These are phyloP conservation scores for Drosophila ogumai DNA, from an alignment of 1,140 invertebrate species.

Conservation along the genomic window DNA sequence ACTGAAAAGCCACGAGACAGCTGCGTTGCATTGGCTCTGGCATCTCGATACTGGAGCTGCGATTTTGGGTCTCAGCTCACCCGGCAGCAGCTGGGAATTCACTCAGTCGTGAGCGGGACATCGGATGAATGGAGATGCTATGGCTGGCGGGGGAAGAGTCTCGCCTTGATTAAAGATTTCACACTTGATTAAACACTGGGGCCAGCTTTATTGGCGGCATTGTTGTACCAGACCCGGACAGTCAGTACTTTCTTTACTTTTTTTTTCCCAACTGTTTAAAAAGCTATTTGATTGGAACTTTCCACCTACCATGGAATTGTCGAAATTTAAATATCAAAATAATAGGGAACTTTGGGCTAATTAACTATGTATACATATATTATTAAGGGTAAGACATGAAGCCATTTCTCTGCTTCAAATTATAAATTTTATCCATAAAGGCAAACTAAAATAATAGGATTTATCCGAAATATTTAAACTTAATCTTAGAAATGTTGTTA, in stretches of 20 bases:
- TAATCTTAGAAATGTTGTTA: too few species aligned
- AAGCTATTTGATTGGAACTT: constrained; percentile 6
- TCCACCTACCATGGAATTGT: not conserved
- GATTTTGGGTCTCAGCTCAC: constrained; percentile 28
- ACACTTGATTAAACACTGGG: constrained; percentile 72
- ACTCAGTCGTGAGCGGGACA: constrained; percentile 36
- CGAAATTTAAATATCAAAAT: not conserved
- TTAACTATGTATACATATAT: not conserved
- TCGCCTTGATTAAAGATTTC: constrained; percentile 75
- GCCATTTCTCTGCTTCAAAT: too few species aligned
- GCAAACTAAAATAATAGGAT: too few species aligned
- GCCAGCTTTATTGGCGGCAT: constrained; percentile 23
- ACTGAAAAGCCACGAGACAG: constrained; percentile 51
- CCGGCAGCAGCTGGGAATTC: constrained; percentile 55
- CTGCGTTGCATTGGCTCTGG: constrained; percentile 59
- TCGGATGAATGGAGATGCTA: constrained; percentile 2
- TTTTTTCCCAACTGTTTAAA: constrained; percentile 8
- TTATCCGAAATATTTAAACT: too few species aligned
- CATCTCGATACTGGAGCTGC: constrained; percentile 30
- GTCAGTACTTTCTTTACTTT: constrained; percentile 10
- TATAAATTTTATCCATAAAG: too few species aligned
- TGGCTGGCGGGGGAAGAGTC: not conserved
- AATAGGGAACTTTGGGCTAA: not conserved
- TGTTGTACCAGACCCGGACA: constrained; percentile 1
- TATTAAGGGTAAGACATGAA: not conserved